These are phyloP conservation scores for Semaprochilodus insignis DNA, from an alignment of 2,797 vertebrate genomes.

Conservation along the genomic window DNA sequence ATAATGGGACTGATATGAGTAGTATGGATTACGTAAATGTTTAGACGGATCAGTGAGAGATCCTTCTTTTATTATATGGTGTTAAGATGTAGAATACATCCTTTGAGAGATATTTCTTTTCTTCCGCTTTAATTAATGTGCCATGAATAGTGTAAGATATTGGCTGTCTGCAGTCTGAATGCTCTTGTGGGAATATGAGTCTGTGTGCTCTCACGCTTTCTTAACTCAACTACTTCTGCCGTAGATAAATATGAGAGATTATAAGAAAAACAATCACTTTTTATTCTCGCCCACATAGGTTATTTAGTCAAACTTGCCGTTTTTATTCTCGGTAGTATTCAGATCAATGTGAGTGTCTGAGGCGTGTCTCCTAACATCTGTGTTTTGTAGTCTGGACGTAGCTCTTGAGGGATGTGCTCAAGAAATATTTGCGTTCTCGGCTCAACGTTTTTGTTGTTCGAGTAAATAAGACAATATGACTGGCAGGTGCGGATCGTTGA, in stretches of 20 bases:
- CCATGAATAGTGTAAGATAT: constrained; percentile 57
- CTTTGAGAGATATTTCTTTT: constrained; percentile 56
- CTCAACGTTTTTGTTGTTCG: constrained; percentile 58
- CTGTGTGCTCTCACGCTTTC: constrained; percentile 13
- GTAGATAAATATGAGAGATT: constrained; percentile 34
- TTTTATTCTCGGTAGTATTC: neutral
- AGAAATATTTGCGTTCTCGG: constrained; percentile 51
- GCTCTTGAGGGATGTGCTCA: constrained; percentile 25
- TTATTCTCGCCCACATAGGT: neutral
- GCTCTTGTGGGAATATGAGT: constrained; percentile 31
- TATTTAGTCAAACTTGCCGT: constrained; percentile 2
- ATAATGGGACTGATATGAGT: constrained; percentile 41
- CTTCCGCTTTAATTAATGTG: constrained; percentile 57
- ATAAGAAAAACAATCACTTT: constrained; percentile 4
- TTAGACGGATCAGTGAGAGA: constrained; percentile 56
- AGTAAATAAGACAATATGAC: constrained; percentile 54
- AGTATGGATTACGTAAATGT: constrained; percentile 55
- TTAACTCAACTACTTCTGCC: constrained; percentile 22
- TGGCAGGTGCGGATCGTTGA: constrained; percentile 39
- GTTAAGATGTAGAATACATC: constrained; percentile 54
- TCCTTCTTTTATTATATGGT: constrained; percentile 58
- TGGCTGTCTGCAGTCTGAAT: constrained; percentile 47
- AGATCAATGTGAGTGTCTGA: neutral
- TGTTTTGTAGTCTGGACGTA: constrained; percentile 35
- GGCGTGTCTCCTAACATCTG: neutral